Evolutionary conservation across 2,888 invertebrate species (phyloP).

Genomic region (Leptinotarsa juncta): DNA sequence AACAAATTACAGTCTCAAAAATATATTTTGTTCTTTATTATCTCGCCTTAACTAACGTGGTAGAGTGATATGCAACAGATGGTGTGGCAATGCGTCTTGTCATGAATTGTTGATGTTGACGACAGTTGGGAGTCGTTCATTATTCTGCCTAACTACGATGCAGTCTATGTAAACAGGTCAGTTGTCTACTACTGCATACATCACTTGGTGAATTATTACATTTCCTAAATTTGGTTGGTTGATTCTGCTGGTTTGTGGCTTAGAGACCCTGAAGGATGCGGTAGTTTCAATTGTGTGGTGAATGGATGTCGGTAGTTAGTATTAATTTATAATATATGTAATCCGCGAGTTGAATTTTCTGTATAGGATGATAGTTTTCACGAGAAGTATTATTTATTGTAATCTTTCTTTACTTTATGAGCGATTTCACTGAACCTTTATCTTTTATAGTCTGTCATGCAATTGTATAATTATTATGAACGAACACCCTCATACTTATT

Average conservation of each 20-base stretch:
- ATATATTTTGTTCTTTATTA: not conserved
- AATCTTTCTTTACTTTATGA: too few relatives aligned
- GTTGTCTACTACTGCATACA: conserved; percentile 2
- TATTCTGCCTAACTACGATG: conserved; percentile 6
- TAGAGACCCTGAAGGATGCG: not conserved
- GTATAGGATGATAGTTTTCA: too few relatives aligned
- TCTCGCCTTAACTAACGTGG: not conserved
- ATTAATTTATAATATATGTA: too few relatives aligned
- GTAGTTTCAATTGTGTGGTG: not conserved
- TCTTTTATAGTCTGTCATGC: too few relatives aligned
- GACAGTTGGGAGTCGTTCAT: conserved; percentile 13
- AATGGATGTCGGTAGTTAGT: not conserved
- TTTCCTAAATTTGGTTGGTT: not conserved
- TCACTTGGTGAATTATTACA: conserved; percentile 7
- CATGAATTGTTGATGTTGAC: conserved; percentile 6
- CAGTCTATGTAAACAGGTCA: conserved; percentile 12
- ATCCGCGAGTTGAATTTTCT: too few relatives aligned
- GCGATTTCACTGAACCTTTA: too few relatives aligned
- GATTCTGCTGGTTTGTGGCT: not conserved
- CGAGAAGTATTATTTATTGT: too few relatives aligned
- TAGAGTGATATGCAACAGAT: not conserved
- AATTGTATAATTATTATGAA: too few relatives aligned
- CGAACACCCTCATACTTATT: too few relatives aligned
- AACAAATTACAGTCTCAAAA: not conserved
- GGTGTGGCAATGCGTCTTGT: conserved; percentile 15